Conservation (phyloP, 2,113 vertebrate genomes). For the Microcebus jonahi region DNA sequence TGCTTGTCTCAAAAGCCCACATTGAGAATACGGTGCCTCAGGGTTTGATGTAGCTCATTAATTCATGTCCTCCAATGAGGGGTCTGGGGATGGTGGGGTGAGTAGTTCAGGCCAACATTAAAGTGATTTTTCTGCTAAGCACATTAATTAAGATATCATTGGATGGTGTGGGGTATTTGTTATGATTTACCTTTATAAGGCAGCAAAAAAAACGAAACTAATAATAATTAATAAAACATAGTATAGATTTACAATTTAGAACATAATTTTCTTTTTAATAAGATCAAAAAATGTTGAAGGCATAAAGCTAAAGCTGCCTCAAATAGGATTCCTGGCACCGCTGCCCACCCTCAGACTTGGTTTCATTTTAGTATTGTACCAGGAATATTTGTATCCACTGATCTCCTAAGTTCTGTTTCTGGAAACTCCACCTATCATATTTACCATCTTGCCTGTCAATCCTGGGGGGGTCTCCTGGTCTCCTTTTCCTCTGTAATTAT, state of each 20-base stretch:
- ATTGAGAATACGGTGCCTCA: background rate
- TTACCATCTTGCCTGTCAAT: background rate
- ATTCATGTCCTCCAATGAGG: background rate
- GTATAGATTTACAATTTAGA: background rate
- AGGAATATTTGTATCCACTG: background rate
- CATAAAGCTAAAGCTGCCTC: background rate
- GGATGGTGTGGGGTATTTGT: background rate
- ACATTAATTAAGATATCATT: background rate
- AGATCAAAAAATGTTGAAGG: background rate
- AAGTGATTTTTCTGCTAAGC: background rate
- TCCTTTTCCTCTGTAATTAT: background rate
- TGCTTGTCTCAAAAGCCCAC: background rate
- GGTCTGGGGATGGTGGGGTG: background rate
- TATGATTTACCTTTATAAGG: background rate
- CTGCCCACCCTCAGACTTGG: background rate
- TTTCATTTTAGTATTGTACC: background rate
- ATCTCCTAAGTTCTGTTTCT: background rate
- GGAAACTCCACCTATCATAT: background rate
- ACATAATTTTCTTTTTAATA: background rate
- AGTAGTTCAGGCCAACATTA: background rate
- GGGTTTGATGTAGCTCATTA: background rate
- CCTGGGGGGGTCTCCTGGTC: background rate
- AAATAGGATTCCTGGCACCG: background rate
- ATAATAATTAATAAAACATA: background rate
- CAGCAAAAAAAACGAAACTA: background rate